Percentiles rank a stretch among this genome's conserved stretches.
phyloP scores from a whole-genome alignment of 2,113 vertebrate genomes.

The Trogon surrucura region DNA sequence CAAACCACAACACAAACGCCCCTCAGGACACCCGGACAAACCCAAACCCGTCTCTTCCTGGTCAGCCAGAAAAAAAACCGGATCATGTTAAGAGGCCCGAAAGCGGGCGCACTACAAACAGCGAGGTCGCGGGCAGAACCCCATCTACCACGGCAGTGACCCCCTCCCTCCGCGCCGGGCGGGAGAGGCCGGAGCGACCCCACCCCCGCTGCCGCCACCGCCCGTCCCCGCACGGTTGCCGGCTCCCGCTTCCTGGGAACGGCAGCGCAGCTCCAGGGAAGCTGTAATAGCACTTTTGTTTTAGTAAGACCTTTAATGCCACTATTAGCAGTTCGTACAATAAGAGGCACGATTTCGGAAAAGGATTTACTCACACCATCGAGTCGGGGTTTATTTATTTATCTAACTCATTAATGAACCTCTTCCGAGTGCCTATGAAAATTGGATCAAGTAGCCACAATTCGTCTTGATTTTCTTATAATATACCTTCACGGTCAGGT shows the following conservation, averaged over 20 bases:
- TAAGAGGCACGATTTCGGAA: neutral
- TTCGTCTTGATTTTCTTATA: neutral
- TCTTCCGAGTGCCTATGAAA: neutral
- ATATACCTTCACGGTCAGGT: neutral
- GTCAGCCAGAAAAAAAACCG: neutral
- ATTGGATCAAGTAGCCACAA: neutral
- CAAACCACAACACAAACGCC: neutral
- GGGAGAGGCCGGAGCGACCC: too few relatives aligned
- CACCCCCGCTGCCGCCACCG: neutral
- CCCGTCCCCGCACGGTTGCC: neutral
- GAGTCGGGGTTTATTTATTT: neutral
- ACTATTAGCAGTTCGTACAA: neutral
- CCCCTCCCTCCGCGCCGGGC: neutral
- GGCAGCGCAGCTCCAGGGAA: neutral
- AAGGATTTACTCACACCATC: neutral
- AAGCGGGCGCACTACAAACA: neutral
- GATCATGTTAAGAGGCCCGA: neutral
- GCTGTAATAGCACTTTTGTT: neutral
- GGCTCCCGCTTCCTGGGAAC: neutral
- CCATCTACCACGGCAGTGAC: neutral
- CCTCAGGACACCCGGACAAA: neutral
- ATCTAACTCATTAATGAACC: neutral
- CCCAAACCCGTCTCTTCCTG: neutral
- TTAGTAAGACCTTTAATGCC: neutral
- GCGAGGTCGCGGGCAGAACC: neutral